Evolutionary conservation across 2,888 invertebrate genomes (phyloP).

Genomic region (Phaonia tiefii): DNA sequence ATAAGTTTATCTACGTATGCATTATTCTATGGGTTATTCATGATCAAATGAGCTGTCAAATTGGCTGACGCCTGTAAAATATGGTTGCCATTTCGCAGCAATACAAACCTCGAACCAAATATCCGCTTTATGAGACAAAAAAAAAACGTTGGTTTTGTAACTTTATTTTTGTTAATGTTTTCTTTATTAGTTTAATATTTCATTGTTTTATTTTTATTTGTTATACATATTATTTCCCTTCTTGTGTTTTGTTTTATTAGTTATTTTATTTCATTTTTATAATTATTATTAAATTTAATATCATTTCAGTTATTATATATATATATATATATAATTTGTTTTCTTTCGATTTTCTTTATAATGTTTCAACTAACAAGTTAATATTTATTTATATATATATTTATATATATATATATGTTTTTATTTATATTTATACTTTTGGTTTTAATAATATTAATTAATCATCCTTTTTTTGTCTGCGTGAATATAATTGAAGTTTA

Average conservation of each 20-base stretch:
- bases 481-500: constrained; percentile 40
- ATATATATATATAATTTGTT: constrained; percentile 9
- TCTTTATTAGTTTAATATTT: constrained; percentile 56
- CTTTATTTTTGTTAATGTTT: constrained; percentile 54
- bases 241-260: constrained; percentile 38
- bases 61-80: too few species aligned
- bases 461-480: constrained; percentile 16
- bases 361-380: constrained; percentile 54
- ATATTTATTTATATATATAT: constrained; percentile 41
- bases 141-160: not conserved
- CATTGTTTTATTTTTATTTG: constrained; percentile 43
- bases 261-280: constrained; percentile 31
- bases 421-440: constrained; percentile 26
- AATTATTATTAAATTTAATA: constrained; percentile 61
- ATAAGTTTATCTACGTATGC: too few species aligned
- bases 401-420: constrained; percentile 25
- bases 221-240: constrained; percentile 52
- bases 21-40: too few species aligned
- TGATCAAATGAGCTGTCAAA: too few species aligned
- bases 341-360: constrained; percentile 18
- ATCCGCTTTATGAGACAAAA: too few species aligned
- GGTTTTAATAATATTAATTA: constrained; percentile 27
- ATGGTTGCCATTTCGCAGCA: too few species aligned
- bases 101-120: too few species aligned
- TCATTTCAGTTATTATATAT: constrained; percentile 33